Evolutionary conservation across 1,140 invertebrate genomes (phyloP).

Genomic region (Nebria ingens): DNA sequence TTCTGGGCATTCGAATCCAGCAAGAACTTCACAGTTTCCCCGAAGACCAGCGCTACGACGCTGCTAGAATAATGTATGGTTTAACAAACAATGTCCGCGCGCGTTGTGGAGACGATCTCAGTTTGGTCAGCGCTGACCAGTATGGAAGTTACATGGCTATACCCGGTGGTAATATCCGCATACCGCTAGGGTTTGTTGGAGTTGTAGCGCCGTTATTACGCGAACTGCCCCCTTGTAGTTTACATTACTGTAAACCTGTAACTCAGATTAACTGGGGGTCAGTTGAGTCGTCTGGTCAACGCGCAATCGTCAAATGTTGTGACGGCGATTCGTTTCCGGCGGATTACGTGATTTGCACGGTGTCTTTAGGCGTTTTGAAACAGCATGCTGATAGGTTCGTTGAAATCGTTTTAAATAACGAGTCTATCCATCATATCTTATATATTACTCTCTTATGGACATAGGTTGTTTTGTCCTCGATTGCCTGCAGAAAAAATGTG

Average conservation of each 20-base stretch:
- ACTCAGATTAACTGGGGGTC: conserved; percentile 50
- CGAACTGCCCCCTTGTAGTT: conserved; percentile 43
- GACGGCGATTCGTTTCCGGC: conserved; percentile 61
- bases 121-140: conserved; percentile 51
- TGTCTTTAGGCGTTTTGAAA: conserved; percentile 77
- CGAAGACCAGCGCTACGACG: conserved; percentile 54
- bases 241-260: conserved; percentile 51
- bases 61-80: conserved; percentile 52
- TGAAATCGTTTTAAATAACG: too few species aligned
- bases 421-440: too few species aligned
- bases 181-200: conserved; percentile 52
- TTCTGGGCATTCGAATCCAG: conserved; percentile 50
- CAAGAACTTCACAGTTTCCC: conserved; percentile 55
- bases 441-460: too few species aligned
- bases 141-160: conserved; percentile 53
- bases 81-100: conserved; percentile 47
- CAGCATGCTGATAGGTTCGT: conserved; percentile 54
- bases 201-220: conserved; percentile 49
- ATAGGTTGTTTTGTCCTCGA: conserved; percentile 64
- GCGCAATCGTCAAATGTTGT: conserved; percentile 51
- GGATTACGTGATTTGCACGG: conserved; percentile 72
- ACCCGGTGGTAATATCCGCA: conserved; percentile 51
- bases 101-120: conserved; percentile 50
- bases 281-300: conserved; percentile 35
- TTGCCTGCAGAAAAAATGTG: conserved; percentile 62